phyloP scores from a whole-genome alignment of 1,140 invertebrate genomes.

The Cyrtorhinus lividipennis region DNA sequence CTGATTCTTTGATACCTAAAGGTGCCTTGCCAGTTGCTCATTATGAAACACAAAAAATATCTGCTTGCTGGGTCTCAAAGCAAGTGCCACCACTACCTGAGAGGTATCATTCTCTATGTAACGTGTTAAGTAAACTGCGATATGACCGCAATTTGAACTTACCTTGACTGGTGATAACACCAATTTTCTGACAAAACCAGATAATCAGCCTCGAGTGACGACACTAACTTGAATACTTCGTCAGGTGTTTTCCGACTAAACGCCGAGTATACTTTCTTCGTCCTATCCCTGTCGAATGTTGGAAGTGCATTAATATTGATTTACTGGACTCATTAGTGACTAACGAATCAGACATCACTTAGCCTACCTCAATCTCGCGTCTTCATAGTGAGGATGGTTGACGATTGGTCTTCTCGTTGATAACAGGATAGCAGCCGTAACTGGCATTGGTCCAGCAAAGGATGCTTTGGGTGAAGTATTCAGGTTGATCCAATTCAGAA shows the following conservation, averaged over 20 bases:
- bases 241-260: conserved; percentile 43
- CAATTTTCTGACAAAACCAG: conserved; percentile 45
- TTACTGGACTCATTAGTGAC: not conserved
- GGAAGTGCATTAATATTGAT: not conserved
- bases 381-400: conserved; percentile 75
- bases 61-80: too few species aligned
- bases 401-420: conserved; percentile 58
- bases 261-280: conserved; percentile 48
- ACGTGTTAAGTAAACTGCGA: too few species aligned
- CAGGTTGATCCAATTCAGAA: conserved; percentile 56
- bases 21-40: too few species aligned
- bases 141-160: too few species aligned
- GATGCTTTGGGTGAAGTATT: conserved; percentile 43
- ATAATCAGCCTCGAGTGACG: conserved; percentile 42
- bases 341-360: not conserved
- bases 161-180: conserved; percentile 45
- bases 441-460: conserved; percentile 74
- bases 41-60: too few species aligned
- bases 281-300: conserved; percentile 39
- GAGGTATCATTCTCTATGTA: too few species aligned
- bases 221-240: conserved; percentile 42
- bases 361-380: conserved; percentile 51
- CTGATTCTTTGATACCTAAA: too few species aligned
- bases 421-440: conserved; percentile 64
- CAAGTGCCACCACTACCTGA: too few species aligned